Evolutionary conservation across 2,888 invertebrate species (phyloP).

Genomic region (Nezara viridula): DNA sequence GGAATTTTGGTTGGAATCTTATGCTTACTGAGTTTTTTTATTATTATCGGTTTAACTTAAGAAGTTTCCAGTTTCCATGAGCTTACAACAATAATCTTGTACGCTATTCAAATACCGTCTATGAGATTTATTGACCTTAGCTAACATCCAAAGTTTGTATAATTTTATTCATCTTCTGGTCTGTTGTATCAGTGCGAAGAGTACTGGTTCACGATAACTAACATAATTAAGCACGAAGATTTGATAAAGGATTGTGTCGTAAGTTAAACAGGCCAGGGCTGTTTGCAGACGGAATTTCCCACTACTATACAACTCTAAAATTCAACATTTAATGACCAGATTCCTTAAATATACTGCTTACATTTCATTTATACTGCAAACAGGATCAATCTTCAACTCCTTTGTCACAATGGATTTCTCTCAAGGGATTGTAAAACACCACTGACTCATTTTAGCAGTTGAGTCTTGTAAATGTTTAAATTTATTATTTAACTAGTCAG

Average conservation of each 20-base stretch:
- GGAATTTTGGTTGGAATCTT: too few relatives aligned
- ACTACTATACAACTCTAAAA: constrained; percentile 45
- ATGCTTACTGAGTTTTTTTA: too few relatives aligned
- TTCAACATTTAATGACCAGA: constrained; percentile 53
- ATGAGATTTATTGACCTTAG: background rate
- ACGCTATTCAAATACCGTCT: background rate
- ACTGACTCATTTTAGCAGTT: background rate
- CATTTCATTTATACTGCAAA: constrained; percentile 56
- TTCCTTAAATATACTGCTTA: constrained; percentile 57
- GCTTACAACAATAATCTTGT: background rate
- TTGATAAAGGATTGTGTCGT: constrained; percentile 43
- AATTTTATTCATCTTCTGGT: too few relatives aligned
- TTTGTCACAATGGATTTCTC: background rate
- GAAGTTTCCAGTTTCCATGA: too few relatives aligned
- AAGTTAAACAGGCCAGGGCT: constrained; percentile 30
- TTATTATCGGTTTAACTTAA: too few relatives aligned
- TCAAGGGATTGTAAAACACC: background rate
- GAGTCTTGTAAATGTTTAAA: constrained; percentile 4
- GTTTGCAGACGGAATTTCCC: constrained; percentile 37
- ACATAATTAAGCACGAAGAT: constrained; percentile 12
- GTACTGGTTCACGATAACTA: background rate
- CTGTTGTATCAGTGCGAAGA: background rate
- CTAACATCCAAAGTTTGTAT: too few relatives aligned
- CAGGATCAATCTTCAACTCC: constrained; percentile 4
- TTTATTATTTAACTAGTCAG: background rate